Evolutionary conservation across 2,113 vertebrate species (phyloP).

Genomic region (Calyptomena viridis): DNA sequence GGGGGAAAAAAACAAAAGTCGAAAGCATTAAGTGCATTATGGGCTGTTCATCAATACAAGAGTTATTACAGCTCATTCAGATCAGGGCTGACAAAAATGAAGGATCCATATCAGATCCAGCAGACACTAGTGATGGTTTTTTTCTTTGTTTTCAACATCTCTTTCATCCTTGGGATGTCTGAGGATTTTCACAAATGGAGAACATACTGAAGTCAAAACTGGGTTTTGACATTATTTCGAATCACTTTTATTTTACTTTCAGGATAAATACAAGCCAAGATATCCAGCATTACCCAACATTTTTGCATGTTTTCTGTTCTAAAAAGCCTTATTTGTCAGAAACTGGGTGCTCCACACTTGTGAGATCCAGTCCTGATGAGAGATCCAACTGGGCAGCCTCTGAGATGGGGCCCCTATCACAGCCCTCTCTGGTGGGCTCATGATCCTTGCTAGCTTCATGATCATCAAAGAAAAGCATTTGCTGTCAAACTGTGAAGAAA

Average conservation of each 20-base stretch:
- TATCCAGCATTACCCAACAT: not conserved
- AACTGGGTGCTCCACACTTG: rapidly evolving
- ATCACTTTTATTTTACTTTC: not conserved
- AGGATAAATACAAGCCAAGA: not conserved
- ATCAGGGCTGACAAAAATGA: not conserved
- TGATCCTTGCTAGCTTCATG: not conserved
- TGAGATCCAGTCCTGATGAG: not conserved
- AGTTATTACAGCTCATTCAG: not conserved
- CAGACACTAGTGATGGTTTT: not conserved
- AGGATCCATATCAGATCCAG: not conserved
- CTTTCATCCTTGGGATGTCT: not conserved
- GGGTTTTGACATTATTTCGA: not conserved
- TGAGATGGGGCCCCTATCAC: not conserved
- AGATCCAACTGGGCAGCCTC: not conserved
- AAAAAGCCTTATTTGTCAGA: not conserved
- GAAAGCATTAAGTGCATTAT: not conserved
- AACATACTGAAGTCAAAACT: not conserved
- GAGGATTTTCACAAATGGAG: not conserved
- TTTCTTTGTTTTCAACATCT: not conserved
- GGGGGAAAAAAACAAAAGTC: not conserved
- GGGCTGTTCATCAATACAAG: not conserved
- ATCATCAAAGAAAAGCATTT: not conserved
- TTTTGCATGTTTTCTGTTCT: not conserved
- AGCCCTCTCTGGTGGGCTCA: not conserved
- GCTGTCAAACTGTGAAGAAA: not conserved